Evolutionary conservation across 2,113 vertebrate species (phyloP), one percentile per base, ranked within the genome.

Genomic region (Albula glossodonta): DNA sequence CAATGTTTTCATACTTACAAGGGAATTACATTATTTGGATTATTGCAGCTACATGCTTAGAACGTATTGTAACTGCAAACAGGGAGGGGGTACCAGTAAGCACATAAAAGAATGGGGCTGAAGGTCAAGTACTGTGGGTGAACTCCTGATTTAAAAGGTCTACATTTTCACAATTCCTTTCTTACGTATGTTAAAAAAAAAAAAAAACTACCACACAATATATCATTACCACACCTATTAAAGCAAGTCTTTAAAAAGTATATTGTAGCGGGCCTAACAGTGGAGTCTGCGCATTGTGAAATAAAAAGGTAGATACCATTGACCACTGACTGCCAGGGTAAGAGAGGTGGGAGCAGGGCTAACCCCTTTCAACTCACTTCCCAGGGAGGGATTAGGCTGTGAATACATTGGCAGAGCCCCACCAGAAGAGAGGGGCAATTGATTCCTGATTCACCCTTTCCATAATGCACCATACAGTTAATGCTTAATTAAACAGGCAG

Each of bases 1-100:
- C n/a, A 31, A 22, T 31, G n/a, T 74, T n/a, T n/a, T 74, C 6
- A 31, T 31, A 74, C 70, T 31, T 25, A 74, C 70, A 19, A n/a
- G 22, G 10, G 70, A 74, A 74, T 74, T 74, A 74, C 70, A 74
- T 74, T 25, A 74, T 74, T 31, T 74, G 70, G 70, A 74, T 74
- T 80, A 80, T 2, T 9, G 15, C 50, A 51, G 17, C 48, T 80
- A 80, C 50, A 22, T 19, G 19, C 17, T 51, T 50, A 6, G 12
- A 50, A 80, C 51, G 19, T 10, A 80, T 22, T 80, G 79, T 80
- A 80, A 41, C 48, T 48, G 15, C 50, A 12, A 22, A 80, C 70
- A 74, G n/a, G n/a, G n/a, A 41, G 31, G n/a, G 7, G 2, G 22
- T 31, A 31, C n/a, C 70, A 74, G 70, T 74, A 31, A 74, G n/a